A percentile compares a stretch with the other conserved stretches of the same genome.
Evolutionary conservation across 2,797 vertebrate genomes (phyloP).

Genomic region (Champsocephalus gunnari): DNA sequence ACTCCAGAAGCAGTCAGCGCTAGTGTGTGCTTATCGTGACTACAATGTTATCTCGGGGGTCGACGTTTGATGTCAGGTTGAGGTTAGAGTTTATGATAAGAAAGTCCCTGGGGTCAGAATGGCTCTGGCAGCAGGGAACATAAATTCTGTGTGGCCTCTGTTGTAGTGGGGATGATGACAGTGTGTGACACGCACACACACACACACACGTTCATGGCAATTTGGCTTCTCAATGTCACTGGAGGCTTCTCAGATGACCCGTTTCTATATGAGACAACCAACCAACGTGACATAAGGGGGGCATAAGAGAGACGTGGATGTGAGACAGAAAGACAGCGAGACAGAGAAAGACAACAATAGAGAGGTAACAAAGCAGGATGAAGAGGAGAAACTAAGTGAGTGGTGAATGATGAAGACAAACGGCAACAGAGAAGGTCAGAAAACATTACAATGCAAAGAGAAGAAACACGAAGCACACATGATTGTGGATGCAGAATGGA

Average conservation of each 20-base stretch:
- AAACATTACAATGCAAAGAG: conserved; percentile 54
- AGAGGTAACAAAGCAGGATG: conserved; percentile 22
- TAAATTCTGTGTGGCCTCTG: conserved; percentile 84
- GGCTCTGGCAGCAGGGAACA: conserved; percentile 76
- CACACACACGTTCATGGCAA: conserved; percentile 69
- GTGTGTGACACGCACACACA: conserved; percentile 61
- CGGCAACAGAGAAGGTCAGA: conserved; percentile 41
- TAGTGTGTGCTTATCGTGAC: conserved; percentile 70
- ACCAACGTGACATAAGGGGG: conserved; percentile 61
- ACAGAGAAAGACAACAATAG: conserved; percentile 19
- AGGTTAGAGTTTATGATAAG: conserved; percentile 89
- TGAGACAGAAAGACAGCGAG: conserved; percentile 38
- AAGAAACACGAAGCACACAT: conserved; percentile 49
- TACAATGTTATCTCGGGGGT: conserved; percentile 81
- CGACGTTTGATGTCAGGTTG: conserved; percentile 79
- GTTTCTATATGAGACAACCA: conserved; percentile 79
- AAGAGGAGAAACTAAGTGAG: background rate
- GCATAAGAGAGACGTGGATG: conserved; percentile 47
- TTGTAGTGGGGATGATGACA: conserved; percentile 72
- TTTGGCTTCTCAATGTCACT: conserved; percentile 83
- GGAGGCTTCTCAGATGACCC: conserved; percentile 81
- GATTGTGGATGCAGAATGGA: conserved; percentile 40
- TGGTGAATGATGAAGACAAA: conserved; percentile 7
- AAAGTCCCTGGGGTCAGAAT: conserved; percentile 82
- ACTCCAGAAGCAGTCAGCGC: conserved; percentile 40